Evolutionary conservation across 2,888 invertebrate genomes (phyloP).

Genomic region (Lymantria monacha): DNA sequence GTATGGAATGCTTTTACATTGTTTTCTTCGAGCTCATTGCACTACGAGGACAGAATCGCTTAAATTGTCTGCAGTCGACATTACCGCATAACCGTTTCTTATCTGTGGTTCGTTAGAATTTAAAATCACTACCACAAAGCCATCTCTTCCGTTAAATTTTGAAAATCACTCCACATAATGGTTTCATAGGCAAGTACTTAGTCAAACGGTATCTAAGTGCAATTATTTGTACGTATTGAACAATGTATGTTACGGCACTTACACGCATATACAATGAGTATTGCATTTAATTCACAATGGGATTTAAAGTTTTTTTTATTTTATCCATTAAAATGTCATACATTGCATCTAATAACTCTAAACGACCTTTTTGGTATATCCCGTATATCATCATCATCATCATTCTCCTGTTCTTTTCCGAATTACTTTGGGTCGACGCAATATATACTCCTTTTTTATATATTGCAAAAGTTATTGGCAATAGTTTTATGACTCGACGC

Average conservation of each 20-base stretch:
- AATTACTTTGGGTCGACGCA: no score
- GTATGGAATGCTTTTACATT: constrained; percentile 25
- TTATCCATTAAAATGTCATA: background rate
- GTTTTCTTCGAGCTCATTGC: constrained; percentile 24
- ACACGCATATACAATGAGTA: constrained; percentile 3
- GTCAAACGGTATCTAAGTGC: constrained; percentile 42
- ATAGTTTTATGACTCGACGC: no score
- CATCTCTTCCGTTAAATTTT: constrained; percentile 45
- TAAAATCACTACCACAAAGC: constrained; percentile 43
- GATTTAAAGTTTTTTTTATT: constrained; percentile 11
- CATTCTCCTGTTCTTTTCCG: no score
- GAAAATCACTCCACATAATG: constrained; percentile 47
- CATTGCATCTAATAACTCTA: no score
- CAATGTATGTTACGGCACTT: constrained; percentile 11
- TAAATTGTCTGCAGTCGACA: constrained; percentile 31
- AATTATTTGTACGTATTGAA: constrained; percentile 37
- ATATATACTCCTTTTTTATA: no score
- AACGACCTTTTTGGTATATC: no score
- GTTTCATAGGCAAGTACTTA: constrained; percentile 33
- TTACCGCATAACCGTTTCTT: constrained; percentile 47
- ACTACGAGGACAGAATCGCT: constrained; percentile 7
- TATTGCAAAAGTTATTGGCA: no score
- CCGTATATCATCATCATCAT: no score
- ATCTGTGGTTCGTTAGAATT: constrained; percentile 55
- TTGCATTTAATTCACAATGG: constrained; percentile 14